Percentiles rank a stretch among this genome's conserved stretches.
Conservation (phyloP, 2,888 invertebrate species). For the Lamellibrachia columna region DNA sequence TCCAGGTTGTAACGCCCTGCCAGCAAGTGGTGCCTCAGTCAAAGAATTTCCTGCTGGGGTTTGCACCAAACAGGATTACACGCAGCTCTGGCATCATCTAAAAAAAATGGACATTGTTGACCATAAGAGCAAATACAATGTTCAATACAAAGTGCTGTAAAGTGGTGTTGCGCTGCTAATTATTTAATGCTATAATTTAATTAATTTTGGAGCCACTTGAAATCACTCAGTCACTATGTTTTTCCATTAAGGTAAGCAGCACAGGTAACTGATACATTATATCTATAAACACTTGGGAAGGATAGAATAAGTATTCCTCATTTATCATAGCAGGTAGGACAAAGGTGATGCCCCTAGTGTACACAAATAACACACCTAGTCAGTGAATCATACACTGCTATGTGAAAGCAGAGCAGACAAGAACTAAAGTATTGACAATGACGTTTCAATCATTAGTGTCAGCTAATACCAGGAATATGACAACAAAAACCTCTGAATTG, state of each 20-base stretch:
- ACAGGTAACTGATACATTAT: not conserved
- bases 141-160: not conserved
- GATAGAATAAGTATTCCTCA: no score
- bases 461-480: no score
- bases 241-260: not conserved
- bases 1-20: slow-evolving; percentile 64
- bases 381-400: no score
- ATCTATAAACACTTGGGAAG: not conserved
- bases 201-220: not conserved
- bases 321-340: no score
- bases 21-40: slow-evolving; percentile 71
- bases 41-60: slow-evolving; percentile 94
- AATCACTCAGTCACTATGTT: not conserved
- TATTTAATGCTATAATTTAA: not conserved
- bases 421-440: no score
- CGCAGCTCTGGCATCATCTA: slow-evolving; percentile 91
- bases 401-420: no score
- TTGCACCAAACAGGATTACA: slow-evolving; percentile 92
- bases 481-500: no score
- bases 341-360: no score
- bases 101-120: slow-evolving; percentile 43
- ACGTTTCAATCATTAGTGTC: no score
- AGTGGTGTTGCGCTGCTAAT: not conserved
- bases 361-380: no score
- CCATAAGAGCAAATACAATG: not conserved